A percentile compares a stretch with the other conserved stretches of the same genome.
Evolutionary conservation across 2,888 invertebrate genomes (phyloP).

Genomic region (Plagodis pulveraria): DNA sequence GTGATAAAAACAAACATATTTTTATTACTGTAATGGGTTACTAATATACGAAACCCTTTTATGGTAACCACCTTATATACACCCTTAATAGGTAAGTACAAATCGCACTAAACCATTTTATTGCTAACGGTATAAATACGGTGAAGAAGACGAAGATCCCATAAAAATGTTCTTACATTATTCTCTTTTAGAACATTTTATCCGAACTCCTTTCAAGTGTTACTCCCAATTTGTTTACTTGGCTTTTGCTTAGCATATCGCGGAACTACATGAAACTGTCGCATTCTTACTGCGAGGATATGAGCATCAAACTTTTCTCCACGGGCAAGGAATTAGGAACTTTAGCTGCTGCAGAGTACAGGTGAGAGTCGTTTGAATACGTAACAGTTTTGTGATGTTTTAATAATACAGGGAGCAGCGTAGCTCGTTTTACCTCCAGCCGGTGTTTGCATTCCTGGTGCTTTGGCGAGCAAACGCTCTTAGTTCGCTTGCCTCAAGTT

Average conservation of each 20-base stretch:
- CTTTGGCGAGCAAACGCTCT: conserved; percentile 75
- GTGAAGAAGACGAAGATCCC: conserved; percentile 3
- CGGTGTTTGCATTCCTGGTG: conserved; percentile 75
- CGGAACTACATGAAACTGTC: conserved; percentile 70
- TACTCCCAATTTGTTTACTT: conserved; percentile 77
- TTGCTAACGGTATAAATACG: too few relatives aligned
- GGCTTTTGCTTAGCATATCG: conserved; percentile 80
- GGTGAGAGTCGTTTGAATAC: conserved; percentile 31
- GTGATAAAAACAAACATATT: too few relatives aligned
- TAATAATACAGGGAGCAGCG: conserved; percentile 25
- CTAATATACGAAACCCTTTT: too few relatives aligned
- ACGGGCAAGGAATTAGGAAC: conserved; percentile 14
- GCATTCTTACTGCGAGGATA: conserved; percentile 69
- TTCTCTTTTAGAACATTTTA: conserved; percentile 54
- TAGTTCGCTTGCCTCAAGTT: conserved; percentile 72
- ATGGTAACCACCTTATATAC: too few relatives aligned
- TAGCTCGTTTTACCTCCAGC: conserved; percentile 59
- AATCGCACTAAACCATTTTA: too few relatives aligned
- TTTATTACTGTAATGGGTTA: too few relatives aligned
- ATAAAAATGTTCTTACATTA: conserved; percentile 29
- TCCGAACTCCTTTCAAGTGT: conserved; percentile 55
- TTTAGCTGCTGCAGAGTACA: conserved; percentile 16
- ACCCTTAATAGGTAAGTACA: too few relatives aligned
- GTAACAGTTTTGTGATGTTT: conserved; percentile 21
- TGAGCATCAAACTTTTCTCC: conserved; percentile 64